A percentile compares a stretch with the other conserved stretches of the same genome.
Conservation (phyloP, 2,888 invertebrate species). For the Drosophila paracracens region DNA sequence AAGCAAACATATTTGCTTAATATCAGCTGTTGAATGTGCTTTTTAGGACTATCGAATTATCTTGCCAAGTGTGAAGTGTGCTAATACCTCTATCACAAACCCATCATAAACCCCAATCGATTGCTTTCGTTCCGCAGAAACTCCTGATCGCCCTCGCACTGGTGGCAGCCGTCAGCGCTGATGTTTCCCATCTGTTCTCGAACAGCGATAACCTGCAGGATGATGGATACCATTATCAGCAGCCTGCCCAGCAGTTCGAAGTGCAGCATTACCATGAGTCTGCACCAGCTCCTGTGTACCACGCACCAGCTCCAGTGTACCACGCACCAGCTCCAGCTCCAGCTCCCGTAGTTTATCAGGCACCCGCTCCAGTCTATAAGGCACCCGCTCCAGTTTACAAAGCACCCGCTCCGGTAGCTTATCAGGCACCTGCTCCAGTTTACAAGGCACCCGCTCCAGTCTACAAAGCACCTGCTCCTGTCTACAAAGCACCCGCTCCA, state of each 20-base stretch:
- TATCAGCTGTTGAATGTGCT: conserved; percentile 7
- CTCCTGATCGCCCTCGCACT: conserved; percentile 77
- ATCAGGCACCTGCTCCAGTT: too few relatives aligned
- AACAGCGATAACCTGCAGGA: conserved; percentile 78
- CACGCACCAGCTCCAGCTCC: conserved; percentile 23
- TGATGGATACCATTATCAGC: conserved; percentile 81
- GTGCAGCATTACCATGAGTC: conserved; percentile 54
- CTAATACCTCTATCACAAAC: not conserved
- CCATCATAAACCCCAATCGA: not conserved
- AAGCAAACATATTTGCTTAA: conserved; percentile 6
- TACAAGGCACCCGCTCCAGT: conserved; percentile 18
- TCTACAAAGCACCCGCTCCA: conserved; percentile 29
- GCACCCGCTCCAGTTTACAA: conserved; percentile 11
- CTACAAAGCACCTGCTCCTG: conserved; percentile 48
- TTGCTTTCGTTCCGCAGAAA: conserved; percentile 69
- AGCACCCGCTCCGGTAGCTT: conserved; percentile 14
- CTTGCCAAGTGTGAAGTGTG: not conserved
- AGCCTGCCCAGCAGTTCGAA: conserved; percentile 56
- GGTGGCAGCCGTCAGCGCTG: conserved; percentile 80
- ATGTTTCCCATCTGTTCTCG: conserved; percentile 82
- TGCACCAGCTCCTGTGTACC: conserved; percentile 19
- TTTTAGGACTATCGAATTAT: not conserved
- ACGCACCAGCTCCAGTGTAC: conserved; percentile 34
- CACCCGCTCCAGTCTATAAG: conserved; percentile 30
- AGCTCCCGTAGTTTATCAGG: conserved; percentile 10